phyloP scores from a whole-genome alignment of 2,113 vertebrate species.

The Bubalus kerabau region DNA sequence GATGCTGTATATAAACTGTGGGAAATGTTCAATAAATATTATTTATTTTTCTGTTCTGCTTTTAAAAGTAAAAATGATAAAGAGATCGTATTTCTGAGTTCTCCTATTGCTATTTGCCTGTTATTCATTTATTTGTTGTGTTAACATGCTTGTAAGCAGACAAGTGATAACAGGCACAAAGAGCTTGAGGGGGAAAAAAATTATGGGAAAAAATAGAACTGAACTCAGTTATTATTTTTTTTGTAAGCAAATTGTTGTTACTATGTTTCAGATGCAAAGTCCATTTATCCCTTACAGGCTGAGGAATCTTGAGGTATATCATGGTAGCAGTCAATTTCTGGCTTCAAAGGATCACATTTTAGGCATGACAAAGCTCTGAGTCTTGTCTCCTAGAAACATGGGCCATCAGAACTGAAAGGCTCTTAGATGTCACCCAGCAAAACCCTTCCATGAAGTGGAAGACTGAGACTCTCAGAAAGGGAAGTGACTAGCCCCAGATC shows the following conservation, averaged over 20 bases:
- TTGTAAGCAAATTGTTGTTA: neutral
- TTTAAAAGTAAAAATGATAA: slow-evolving; percentile 8
- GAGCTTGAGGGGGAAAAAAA: neutral
- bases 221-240: neutral
- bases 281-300: neutral
- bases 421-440: neutral
- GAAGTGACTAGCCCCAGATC: neutral
- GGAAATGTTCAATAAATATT: neutral
- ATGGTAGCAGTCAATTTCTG: neutral
- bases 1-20: neutral
- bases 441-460: neutral
- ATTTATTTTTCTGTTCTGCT: neutral
- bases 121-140: neutral
- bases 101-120: neutral
- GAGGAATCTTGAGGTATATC: neutral
- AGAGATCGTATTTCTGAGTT: neutral
- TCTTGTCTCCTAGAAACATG: neutral
- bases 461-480: neutral
- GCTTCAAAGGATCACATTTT: neutral
- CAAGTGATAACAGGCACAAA: neutral
- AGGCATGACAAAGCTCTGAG: neutral
- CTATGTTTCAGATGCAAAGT: neutral
- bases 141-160: neutral
- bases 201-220: neutral
- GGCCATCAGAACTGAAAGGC: neutral